Evolutionary conservation across 2,113 vertebrate genomes (phyloP), one percentile per base, ranked within the genome.

Genomic region (Colius striatus): DNA sequence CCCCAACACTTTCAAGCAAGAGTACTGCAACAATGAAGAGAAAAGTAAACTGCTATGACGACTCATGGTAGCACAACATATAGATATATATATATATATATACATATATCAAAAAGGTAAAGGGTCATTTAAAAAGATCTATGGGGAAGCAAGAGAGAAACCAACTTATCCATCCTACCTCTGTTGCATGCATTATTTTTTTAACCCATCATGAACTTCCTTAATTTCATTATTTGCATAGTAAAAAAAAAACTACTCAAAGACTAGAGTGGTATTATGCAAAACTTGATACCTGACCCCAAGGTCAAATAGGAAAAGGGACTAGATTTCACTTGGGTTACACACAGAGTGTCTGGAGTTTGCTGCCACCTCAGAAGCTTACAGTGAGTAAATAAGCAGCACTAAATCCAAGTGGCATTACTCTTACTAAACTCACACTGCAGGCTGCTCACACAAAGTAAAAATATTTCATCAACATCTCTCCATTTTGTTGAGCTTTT

Each of bases 161-260:
- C 1, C 5, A 50, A 55, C 4, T 3, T 22, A 38, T 30, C 4
- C 6, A 8, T 74, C n/a, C 62, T 30, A 48, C 13, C 10, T 26
- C 13, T 61, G n/a, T 16, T 29, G 25, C 4, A 11, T 10, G 17
- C 27, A 80, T 3, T 25, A n/a, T 86, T 83, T 79, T 41, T 51
- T 3, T 1, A 19, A 36, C 10, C 79, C 21, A 16, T 18, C 1
- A 0, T 13, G n/a, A 79, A 30, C 4, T n/a, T 19, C 13, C 65
- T 47, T 23, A 22, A 22, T 67, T 58, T 76, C 63, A 15, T 63
- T 72, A 34, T 53, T 83, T 72, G 4, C 14, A 60, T 5, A 3
- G 32, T 25, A 9, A 72, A 83, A 61, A 45, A 47, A 48, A 57
- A 50, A 5, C 65, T 20, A 18, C 2, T 53, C 5, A 3, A 55